Evolutionary conservation across 2,888 invertebrate genomes (phyloP).

Genomic region (Helicoverpa assulta): DNA sequence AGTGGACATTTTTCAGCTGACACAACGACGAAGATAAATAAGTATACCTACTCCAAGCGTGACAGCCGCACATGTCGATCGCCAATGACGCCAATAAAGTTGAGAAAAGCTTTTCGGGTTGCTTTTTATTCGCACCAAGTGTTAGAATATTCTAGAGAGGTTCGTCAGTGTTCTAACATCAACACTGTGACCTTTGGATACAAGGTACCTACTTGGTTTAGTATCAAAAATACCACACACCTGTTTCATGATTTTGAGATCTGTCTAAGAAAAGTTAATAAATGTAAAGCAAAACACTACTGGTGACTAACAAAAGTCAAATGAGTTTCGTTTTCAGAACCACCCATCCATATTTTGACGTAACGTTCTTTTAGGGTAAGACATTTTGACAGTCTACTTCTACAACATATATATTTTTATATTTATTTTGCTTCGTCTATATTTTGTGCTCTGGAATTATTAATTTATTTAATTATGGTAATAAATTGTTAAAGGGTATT

Average conservation of each 20-base stretch:
- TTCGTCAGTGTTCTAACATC: too few relatives aligned
- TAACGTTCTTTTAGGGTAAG: constrained; percentile 65
- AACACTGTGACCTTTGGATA: too few relatives aligned
- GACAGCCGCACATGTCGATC: too few relatives aligned
- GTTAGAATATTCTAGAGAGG: too few relatives aligned
- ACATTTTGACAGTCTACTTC: constrained; percentile 66
- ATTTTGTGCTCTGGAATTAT: constrained; percentile 48
- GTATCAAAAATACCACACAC: too few relatives aligned
- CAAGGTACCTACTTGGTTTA: too few relatives aligned
- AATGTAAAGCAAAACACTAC: constrained; percentile 26
- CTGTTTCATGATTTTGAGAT: neutral
- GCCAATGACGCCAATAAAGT: too few relatives aligned
- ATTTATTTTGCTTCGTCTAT: constrained; percentile 63
- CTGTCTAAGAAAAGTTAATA: constrained; percentile 7
- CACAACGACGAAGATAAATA: too few relatives aligned
- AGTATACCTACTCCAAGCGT: too few relatives aligned
- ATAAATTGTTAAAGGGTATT: constrained; percentile 59
- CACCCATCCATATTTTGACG: constrained; percentile 52
- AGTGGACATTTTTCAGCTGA: too few relatives aligned
- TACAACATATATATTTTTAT: constrained; percentile 61
- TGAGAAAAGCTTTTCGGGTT: too few relatives aligned
- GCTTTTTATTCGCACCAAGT: too few relatives aligned
- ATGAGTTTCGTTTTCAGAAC: constrained; percentile 61
- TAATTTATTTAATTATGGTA: constrained; percentile 53
- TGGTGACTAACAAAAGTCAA: constrained; percentile 47